Base-by-base conservation (phyloP, 2,888 invertebrate species). In the Ditula angustiorana region DNA sequence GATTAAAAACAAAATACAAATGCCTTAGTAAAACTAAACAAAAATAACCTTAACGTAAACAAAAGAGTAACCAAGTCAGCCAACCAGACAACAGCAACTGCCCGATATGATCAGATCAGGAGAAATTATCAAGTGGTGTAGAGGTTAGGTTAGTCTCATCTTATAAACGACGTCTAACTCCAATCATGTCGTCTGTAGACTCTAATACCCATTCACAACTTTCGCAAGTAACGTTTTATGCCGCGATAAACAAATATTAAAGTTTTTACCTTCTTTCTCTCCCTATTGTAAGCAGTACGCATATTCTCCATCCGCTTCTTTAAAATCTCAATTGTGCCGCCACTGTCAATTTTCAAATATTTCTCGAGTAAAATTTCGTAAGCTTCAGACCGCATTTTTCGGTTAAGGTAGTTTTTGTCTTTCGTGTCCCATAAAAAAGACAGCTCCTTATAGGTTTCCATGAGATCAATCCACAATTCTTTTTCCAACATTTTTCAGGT, bases 381-480 rank as follows among this genome's bases (percentile, higher is more conserved):
- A 13, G 21, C 37, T 23, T 35, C 55, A 13, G 8, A 1, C 10
- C 55, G 33, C 41, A 19, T 55, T 37, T 37, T 13, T 19, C 37
- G 37, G 37, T 55, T 55, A 7, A 19, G 24, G 26, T 55, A 55
- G 23, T 55, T 37, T 37, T 13, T 23, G 21, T 55, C 35, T 7
- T 35, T 55, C 37, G 21, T 11, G 19, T 55, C 55, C 55, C 55
- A 55, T n/a, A 55, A 37, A 23, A 28, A 55, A 5, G 55, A n/a
- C 41, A 55, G 23, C 13, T 55, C 37, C 37, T 23, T 55, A 10
- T 52, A 52, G 11, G 5, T 5, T 19, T 28, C 30, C 16, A 52
- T 11, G 16, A 52, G n/a, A 21, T 52, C 10, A 4, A 4, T 16
- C 50, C 50, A 52, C 30, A 52, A 30, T 11, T 19, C 19, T 52